These are phyloP conservation scores for Protula sp. DNA, from an alignment of 2,888 invertebrate species.

Conservation along the genomic window DNA sequence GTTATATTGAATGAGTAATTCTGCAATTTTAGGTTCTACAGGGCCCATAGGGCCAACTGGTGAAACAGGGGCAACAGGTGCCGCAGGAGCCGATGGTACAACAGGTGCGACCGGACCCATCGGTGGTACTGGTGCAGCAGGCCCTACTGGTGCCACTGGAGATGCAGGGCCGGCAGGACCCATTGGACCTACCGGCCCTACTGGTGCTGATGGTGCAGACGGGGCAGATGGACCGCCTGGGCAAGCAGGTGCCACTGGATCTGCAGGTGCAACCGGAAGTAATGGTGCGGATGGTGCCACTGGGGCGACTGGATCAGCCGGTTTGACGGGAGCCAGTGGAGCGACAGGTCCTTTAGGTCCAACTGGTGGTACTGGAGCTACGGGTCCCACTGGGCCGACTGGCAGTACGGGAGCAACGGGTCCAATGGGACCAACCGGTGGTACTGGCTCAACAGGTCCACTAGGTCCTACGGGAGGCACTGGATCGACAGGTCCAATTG, in stretches of 20 bases:
- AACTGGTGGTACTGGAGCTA: slow-evolving; percentile 14
- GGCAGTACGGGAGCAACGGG: slow-evolving; percentile 4
- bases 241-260: slow-evolving; percentile 11
- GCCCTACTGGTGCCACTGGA: slow-evolving; percentile 4
- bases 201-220: slow-evolving; percentile 8
- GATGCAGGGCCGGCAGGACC: slow-evolving; percentile 2
- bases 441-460: slow-evolving; percentile 7
- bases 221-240: slow-evolving; percentile 16
- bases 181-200: slow-evolving; percentile 3
- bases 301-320: slow-evolving; percentile 15
- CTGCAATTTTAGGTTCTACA: neutral
- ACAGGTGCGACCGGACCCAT: slow-evolving; percentile 2
- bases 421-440: slow-evolving; percentile 5
- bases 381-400: slow-evolving; percentile 4
- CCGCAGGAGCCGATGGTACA: neutral
- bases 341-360: slow-evolving; percentile 9
- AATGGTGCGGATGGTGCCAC: slow-evolving; percentile 13
- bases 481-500: slow-evolving; percentile 6
- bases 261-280: slow-evolving; percentile 11
- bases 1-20: too few relatives aligned
- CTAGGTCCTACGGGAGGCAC: slow-evolving; percentile 10
- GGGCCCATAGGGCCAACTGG: slow-evolving; percentile 7
- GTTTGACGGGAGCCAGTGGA: slow-evolving; percentile 9
- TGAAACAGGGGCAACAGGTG: neutral
- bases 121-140: slow-evolving; percentile 2